Conservation (phyloP, 2,797 vertebrate species). For the Rhynchotus rufescens region DNA sequence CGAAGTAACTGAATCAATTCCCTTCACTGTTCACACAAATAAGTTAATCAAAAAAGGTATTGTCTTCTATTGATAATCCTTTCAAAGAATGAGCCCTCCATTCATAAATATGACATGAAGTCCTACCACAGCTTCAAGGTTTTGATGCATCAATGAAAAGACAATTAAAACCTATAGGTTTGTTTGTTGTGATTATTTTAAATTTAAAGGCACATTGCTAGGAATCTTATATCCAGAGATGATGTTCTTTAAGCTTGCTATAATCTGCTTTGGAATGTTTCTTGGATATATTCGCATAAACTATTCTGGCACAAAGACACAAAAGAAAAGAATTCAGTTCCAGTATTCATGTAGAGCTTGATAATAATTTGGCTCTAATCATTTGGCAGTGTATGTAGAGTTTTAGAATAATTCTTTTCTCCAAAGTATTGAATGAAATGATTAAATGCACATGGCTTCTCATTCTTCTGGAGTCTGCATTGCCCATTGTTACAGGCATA, state of each 20-base stretch:
- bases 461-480: background rate
- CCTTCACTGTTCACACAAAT: background rate
- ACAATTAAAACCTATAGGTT: background rate
- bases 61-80: background rate
- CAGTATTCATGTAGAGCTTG: background rate
- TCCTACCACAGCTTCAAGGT: background rate
- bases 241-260: background rate
- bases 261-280: background rate
- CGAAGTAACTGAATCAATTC: background rate
- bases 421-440: background rate
- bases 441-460: background rate
- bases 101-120: background rate
- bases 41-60: background rate
- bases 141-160: background rate
- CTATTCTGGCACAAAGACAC: background rate
- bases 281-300: background rate
- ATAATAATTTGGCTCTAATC: background rate
- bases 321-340: background rate
- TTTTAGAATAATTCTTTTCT: background rate
- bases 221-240: background rate
- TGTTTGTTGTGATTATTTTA: background rate
- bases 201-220: background rate
- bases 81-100: background rate
- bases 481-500: background rate
- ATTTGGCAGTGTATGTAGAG: background rate